These are phyloP conservation scores for Physocephala rufipes DNA, from an alignment of 2,888 invertebrate species.

Conservation along the genomic window DNA sequence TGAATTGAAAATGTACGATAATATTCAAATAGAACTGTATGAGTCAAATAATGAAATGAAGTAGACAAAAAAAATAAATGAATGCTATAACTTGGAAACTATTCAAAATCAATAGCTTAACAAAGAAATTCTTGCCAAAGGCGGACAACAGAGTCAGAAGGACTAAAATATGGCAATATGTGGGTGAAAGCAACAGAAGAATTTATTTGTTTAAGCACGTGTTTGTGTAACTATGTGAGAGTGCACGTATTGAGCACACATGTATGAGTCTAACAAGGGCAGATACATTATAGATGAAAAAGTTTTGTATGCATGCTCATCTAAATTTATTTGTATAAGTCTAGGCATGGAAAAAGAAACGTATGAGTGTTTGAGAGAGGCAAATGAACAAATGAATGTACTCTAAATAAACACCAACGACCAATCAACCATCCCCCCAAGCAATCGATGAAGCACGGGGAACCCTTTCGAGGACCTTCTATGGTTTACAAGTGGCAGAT, in stretches of 20 bases:
- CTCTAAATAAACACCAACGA: no score
- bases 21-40: not conserved
- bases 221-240: not conserved
- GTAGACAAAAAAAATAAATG: not conserved
- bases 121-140: not conserved
- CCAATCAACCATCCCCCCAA: no score
- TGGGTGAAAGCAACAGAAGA: not conserved
- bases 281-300: not conserved
- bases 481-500: no score
- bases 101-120: slow-evolving; percentile 27
- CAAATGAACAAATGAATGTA: not conserved
- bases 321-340: no score
- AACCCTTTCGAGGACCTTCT: no score
- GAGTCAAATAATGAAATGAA: slow-evolving; percentile 6
- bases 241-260: not conserved
- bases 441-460: not conserved
- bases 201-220: not conserved
- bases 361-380: not conserved
- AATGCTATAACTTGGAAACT: slow-evolving; percentile 24
- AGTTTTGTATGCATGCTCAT: not conserved
- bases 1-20: not conserved
- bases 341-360: not conserved
- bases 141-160: not conserved
- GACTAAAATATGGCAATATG: not conserved
- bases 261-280: no score